Conservation (phyloP, 2,113 vertebrate genomes). For the Serinus canaria region DNA sequence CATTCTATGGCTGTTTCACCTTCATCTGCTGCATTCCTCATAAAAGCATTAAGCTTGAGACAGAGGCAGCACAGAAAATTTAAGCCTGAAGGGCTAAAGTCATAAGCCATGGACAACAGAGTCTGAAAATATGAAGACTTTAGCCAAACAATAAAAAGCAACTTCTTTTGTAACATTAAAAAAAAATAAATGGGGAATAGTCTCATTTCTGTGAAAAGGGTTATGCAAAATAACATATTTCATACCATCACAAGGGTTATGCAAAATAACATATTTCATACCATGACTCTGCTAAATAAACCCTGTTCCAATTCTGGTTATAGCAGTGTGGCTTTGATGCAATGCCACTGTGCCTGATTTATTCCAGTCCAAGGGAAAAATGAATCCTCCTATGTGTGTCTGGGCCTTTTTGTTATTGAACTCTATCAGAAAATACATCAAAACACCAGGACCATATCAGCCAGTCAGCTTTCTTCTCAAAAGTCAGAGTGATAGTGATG, state of each 20-base stretch:
- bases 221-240: not conserved
- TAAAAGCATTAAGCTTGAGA: not conserved
- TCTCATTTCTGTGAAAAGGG: not conserved
- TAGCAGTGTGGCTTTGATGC: not conserved
- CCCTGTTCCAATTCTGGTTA: not conserved
- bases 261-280: not conserved
- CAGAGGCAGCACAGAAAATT: not conserved
- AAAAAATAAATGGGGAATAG: not conserved
- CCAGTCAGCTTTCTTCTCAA: conserved; percentile 10
- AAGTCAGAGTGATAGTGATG: not conserved
- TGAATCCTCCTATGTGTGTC: not conserved
- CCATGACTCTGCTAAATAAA: not conserved
- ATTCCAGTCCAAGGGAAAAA: conserved; percentile 10
- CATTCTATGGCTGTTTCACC: not conserved
- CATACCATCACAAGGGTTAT: not conserved
- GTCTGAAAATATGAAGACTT: not conserved
- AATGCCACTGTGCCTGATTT: not conserved
- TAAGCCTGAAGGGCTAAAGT: not conserved
- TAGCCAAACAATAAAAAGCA: not conserved
- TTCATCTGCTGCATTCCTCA: not conserved
- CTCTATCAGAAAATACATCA: conserved; percentile 32
- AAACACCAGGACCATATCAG: not conserved
- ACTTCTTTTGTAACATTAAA: not conserved
- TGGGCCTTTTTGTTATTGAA: not conserved
- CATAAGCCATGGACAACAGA: not conserved